phyloP scores from a whole-genome alignment of 2,888 invertebrate species.

The Luffia ferchaultella region DNA sequence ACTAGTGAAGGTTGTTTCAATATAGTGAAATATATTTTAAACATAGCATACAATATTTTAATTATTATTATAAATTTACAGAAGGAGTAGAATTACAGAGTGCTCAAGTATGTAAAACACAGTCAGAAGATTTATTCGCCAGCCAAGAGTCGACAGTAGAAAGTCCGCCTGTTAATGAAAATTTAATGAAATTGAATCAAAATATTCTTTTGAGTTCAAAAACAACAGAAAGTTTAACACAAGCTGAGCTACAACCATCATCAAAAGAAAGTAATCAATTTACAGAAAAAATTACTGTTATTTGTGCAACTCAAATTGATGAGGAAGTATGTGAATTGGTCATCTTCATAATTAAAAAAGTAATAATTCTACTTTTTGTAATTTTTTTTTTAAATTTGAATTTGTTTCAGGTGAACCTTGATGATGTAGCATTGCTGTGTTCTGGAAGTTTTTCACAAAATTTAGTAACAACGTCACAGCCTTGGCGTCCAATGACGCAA shows the following conservation, averaged over 20 bases:
- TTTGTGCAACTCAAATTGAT: constrained; percentile 27
- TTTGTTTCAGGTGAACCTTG: constrained; percentile 39
- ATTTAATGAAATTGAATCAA: background rate
- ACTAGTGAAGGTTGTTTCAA: too few species aligned
- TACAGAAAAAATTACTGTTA: constrained; percentile 21
- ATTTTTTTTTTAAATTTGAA: constrained; percentile 5
- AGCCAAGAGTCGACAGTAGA: constrained; percentile 29
- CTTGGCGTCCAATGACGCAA: constrained; percentile 19
- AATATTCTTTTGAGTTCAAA: background rate
- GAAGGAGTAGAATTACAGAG: constrained; percentile 43
- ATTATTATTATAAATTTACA: constrained; percentile 20
- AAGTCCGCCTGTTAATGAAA: background rate
- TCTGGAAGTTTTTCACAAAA: constrained; percentile 57
- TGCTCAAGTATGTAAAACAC: constrained; percentile 35
- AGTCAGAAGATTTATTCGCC: constrained; percentile 38
- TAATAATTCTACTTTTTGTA: background rate
- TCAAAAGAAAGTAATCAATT: constrained; percentile 4
- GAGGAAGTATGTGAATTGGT: constrained; percentile 29
- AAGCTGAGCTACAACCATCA: background rate
- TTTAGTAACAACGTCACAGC: constrained; percentile 42
- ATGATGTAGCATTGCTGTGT: constrained; percentile 62
- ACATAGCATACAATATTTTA: too few species aligned
- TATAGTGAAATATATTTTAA: too few species aligned
- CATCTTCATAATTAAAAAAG: background rate
- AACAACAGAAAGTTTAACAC: background rate